Base-by-base conservation (phyloP, 1,140 invertebrate species). In the Aphaenogaster floridana region DNA sequence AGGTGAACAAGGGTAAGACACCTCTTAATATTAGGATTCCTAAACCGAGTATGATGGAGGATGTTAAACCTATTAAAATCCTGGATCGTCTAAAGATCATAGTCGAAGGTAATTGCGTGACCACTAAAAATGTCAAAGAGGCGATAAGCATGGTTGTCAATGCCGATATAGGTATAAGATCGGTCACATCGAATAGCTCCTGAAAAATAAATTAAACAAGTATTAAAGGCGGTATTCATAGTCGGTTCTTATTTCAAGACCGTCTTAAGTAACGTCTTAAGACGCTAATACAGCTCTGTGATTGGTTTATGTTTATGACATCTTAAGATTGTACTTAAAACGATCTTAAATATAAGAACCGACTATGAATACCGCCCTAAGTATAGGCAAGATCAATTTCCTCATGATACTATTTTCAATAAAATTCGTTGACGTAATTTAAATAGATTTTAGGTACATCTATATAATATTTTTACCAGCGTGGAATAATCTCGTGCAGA, bases 81-180 rank as follows among this genome's bases (percentile, higher is more conserved):
- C 94, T 91, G 39, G 91, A 92, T 21, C 87, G 91, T 1, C 77
- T 81, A 17, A 93, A 94, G 3, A 86, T 92, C 34, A 94, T 72
- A 8, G 89, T 93, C 2, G 93, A 93, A 13, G 95, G 93, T 69
- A 95, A 93, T 79, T 95, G 95, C 0, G 93, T 90, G 3, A 94
- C 34, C 21, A 94, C 72, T n/a, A 95, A 69, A 39, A 95, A 91
- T 42, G 86, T 92, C 79, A 92, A 80, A 6, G 94, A 93, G 1
- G 89, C 89, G 17, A 93, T 39, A 6, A 95, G 61, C 93, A 95
- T 95, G 13, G 90, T 72, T n/a, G 89, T 74, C 17, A 95, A 86
- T 5, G 86, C 91, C 7, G 91, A 86, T 21, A 92, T 57, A 6
- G 90, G 80, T n/a, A 93, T 0, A 8, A 84, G 17, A 61, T 83